Conservation (phyloP, 2,797 vertebrate species). For the Gymnocypris eckloni region DNA sequence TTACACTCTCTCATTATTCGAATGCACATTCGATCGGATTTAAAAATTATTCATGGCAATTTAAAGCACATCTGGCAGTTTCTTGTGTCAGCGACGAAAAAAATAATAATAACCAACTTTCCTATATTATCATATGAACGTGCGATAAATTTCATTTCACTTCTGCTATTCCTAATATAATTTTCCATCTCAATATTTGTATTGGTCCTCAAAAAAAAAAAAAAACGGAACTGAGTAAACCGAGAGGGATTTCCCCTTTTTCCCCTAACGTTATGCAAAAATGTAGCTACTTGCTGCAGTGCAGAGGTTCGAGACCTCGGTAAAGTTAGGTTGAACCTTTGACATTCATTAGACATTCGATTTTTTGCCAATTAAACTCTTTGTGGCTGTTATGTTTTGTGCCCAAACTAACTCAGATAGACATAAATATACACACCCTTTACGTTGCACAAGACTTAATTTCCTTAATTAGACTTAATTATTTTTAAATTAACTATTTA, state of each 20-base stretch:
- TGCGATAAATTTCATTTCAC: background rate
- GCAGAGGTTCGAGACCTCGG: too few species aligned
- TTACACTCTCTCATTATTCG: background rate
- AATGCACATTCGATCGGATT: background rate
- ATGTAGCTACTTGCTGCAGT: background rate
- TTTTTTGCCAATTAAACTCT: too few species aligned
- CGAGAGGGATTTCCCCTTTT: background rate
- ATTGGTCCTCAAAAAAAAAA: background rate
- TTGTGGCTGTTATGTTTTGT: too few species aligned
- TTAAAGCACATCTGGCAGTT: background rate
- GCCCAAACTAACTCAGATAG: too few species aligned
- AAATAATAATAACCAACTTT: background rate
- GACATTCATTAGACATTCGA: too few species aligned
- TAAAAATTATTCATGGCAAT: background rate
- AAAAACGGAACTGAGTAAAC: background rate
- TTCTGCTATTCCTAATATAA: constrained; percentile 1
- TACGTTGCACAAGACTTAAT: too few species aligned
- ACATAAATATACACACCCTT: too few species aligned
- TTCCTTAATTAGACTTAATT: too few species aligned
- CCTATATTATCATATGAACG: background rate
- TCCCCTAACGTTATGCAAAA: background rate
- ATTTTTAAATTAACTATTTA: too few species aligned
- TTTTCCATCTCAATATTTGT: background rate
- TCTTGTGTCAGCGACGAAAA: background rate
- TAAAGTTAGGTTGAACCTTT: too few species aligned